Conservation (phyloP, 2,888 invertebrate species). For the Dromius quadrimaculatus region DNA sequence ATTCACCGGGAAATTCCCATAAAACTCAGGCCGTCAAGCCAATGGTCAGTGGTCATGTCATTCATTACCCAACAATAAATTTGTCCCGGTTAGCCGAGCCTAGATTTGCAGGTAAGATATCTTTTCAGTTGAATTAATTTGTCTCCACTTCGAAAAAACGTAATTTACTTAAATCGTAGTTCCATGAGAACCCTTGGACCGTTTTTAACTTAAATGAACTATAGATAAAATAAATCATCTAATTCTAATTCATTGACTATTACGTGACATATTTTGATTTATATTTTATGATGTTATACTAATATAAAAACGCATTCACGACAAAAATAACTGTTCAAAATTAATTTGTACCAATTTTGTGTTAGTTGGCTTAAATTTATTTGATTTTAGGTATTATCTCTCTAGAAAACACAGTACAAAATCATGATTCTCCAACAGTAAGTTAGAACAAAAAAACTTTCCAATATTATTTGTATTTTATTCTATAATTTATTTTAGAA, state of each 20-base stretch:
- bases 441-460: neutral
- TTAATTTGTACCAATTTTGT: neutral
- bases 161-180: no score
- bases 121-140: no score
- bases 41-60: constrained; percentile 57
- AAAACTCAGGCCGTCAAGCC: constrained; percentile 57
- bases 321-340: neutral
- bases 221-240: no score
- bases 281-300: no score
- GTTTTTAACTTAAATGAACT: no score
- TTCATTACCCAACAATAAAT: constrained; percentile 56
- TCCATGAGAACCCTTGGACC: no score
- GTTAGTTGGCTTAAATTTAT: neutral
- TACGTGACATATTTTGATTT: no score
- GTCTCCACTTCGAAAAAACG: no score
- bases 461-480: neutral
- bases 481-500: neutral
- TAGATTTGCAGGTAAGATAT: constrained; percentile 14
- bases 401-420: constrained; percentile 11
- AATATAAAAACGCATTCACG: neutral
- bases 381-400: neutral
- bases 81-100: constrained; percentile 53
- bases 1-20: constrained; percentile 8
- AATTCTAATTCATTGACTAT: no score
- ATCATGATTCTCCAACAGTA: constrained; percentile 1